phyloP scores from a whole-genome alignment of 1,140 invertebrate genomes.

The Eulimnadia texana region DNA sequence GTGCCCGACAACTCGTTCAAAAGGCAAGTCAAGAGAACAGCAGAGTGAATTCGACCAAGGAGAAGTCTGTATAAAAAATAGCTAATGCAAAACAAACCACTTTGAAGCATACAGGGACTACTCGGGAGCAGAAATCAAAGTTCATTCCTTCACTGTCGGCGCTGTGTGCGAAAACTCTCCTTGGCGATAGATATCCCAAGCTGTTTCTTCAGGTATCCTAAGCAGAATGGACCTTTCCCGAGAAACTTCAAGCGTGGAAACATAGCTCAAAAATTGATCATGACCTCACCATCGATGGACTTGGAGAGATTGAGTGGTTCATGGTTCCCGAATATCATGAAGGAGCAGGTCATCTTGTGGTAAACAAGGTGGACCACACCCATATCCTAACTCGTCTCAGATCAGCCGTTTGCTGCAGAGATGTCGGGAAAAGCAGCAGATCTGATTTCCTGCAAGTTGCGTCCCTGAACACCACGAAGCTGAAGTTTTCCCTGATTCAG shows the following conservation, averaged over 20 bases:
- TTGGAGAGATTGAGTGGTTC: neutral
- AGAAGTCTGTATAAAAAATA: neutral
- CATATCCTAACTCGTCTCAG: neutral
- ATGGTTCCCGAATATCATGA: neutral
- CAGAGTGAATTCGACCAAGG: too few species aligned
- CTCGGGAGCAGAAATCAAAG: too few species aligned
- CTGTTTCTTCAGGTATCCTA: neutral
- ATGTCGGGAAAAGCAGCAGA: neutral
- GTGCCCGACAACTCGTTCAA: too few species aligned
- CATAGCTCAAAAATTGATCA: neutral
- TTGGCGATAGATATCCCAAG: neutral
- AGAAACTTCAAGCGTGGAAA: neutral
- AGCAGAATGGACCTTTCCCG: neutral
- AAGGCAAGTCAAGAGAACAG: too few species aligned
- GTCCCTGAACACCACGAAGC: neutral
- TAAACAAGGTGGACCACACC: neutral
- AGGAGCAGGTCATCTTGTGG: neutral
- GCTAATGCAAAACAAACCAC: neutral
- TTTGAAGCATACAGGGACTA: neutral
- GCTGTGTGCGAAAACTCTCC: neutral
- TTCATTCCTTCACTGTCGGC: neutral
- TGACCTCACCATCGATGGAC: neutral
- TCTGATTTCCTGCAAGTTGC: neutral
- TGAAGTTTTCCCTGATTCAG: neutral
- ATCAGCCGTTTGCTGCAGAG: neutral